phyloP scores from a whole-genome alignment of 2,888 invertebrate species.

The Syrphus vitripennis region DNA sequence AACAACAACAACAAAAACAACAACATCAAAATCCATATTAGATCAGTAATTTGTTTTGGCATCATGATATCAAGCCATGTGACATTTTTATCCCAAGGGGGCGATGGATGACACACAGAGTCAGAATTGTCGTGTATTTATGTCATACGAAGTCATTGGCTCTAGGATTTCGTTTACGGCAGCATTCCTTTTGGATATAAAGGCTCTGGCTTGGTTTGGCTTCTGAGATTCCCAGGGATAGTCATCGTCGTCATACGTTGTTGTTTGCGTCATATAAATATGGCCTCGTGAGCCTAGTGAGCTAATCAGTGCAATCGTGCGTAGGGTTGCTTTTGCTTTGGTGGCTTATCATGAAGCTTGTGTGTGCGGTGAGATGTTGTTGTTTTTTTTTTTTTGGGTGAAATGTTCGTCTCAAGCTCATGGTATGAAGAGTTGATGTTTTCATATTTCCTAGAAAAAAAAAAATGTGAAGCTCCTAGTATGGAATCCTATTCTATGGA shows the following conservation, averaged over 20 bases:
- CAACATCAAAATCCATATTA: conserved; percentile 59
- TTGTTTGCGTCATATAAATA: neutral
- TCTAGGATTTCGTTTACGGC: conserved; percentile 45
- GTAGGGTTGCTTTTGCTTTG: conserved; percentile 48
- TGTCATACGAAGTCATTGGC: conserved; percentile 53
- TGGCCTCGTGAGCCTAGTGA: conserved; percentile 30
- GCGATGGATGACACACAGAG: conserved; percentile 36
- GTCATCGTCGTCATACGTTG: neutral
- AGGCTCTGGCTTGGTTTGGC: neutral
- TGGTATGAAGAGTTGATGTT: conserved; percentile 31
- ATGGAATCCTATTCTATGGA: neutral
- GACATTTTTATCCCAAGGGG: conserved; percentile 66
- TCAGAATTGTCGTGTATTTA: conserved; percentile 27
- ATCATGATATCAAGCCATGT: conserved; percentile 68
- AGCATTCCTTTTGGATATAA: conserved; percentile 18
- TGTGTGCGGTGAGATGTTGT: conserved; percentile 14
- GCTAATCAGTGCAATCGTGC: conserved; percentile 69
- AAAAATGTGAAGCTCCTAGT: conserved; percentile 16
- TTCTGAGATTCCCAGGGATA: conserved; percentile 11
- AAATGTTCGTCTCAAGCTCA: neutral
- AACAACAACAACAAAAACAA: conserved; percentile 38
- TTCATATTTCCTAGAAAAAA: conserved; percentile 45
- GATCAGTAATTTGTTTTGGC: conserved; percentile 71
- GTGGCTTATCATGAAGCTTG: conserved; percentile 43
- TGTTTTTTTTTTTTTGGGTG: neutral